Evolutionary conservation across 2,888 invertebrate species (phyloP).

Genomic region (Galerucella nymphaeae): DNA sequence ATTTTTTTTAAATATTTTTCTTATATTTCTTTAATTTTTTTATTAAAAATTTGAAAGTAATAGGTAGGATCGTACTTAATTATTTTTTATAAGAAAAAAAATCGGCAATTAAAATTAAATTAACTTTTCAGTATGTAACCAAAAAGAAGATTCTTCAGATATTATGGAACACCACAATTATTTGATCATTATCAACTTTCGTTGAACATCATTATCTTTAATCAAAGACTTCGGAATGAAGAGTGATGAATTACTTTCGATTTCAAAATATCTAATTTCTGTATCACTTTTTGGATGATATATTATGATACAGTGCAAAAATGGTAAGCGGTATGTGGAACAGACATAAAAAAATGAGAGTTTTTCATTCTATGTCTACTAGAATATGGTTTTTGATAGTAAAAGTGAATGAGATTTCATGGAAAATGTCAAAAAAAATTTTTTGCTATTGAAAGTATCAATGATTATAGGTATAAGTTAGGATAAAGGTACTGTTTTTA

Average conservation of each 20-base stretch:
- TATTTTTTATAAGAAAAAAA: too few species aligned
- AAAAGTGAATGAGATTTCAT: too few species aligned
- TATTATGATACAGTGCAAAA: slow-evolving; percentile 5
- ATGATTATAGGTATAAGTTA: too few species aligned
- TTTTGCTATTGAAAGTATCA: too few species aligned
- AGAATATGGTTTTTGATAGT: not conserved
- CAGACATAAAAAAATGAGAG: slow-evolving; percentile 1
- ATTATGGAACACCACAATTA: slow-evolving; percentile 30
- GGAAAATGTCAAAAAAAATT: too few species aligned
- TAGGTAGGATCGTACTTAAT: not conserved
- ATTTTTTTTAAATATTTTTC: too few species aligned
- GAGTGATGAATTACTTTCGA: slow-evolving; percentile 15
- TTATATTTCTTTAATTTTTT: too few species aligned
- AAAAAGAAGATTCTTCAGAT: not conserved
- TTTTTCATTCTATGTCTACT: not conserved
- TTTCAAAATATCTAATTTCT: slow-evolving; percentile 20
- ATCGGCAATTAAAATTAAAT: slow-evolving; percentile 23
- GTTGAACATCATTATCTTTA: not conserved
- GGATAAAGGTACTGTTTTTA: too few species aligned
- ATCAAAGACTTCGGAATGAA: slow-evolving; percentile 5
- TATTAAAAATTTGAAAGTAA: not conserved
- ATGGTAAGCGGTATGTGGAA: not conserved
- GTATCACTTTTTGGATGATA: slow-evolving; percentile 10
- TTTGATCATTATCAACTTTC: slow-evolving; percentile 32
- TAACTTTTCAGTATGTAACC: slow-evolving; percentile 20